Evolutionary conservation across 1,140 invertebrate genomes (phyloP), one percentile per base, ranked within the genome.

Genomic region (Papilio polyxenes): DNA sequence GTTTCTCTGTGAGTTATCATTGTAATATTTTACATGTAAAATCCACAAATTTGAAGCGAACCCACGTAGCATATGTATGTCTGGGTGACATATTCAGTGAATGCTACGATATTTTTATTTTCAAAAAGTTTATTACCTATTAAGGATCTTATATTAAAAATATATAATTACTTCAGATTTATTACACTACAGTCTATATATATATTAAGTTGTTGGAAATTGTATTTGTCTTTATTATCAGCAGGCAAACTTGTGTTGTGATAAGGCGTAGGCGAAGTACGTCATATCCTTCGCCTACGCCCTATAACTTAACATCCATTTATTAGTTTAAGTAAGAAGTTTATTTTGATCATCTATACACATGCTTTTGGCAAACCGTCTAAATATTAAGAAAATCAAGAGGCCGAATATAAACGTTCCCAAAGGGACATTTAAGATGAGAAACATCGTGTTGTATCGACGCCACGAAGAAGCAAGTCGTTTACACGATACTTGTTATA

Each of bases 11-110:
- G 65, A 72, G 65, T 37, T 72, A 72, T 72, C 13, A 72, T 37
- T 72, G 65, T 72, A 72, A 72, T 72, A 72, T 72, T 72, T 72
- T 72, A 72, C 65, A 72, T 72, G 65, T 72, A 23, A 40, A 40
- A 72, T 72, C 65, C 65, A 31, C 65, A 72, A 72, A 72, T 72
- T 72, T 72, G 65, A 31, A 72, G 65, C 65, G 31, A 72, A 5
- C 65, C 65, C 65, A 72, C 65, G 65, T 72, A 72, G 65, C 65
- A 72, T 15, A 72, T 72, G 23, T 31, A 31, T 31, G 65, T 72
- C 37, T 72, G 0, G 8, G 13, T 0, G 23, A 37, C 65, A 11
- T 37, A 31, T 15, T 37, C 65, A 37, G 59, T 6, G 7, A 62
- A 11, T 37, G 31, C 23, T 69, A 59, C 56, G n/a, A 59, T 9